Evolutionary conservation across 1,140 invertebrate species (phyloP), one percentile per base, ranked within the genome.

Genomic region (Acromyrmex heyeri): DNA sequence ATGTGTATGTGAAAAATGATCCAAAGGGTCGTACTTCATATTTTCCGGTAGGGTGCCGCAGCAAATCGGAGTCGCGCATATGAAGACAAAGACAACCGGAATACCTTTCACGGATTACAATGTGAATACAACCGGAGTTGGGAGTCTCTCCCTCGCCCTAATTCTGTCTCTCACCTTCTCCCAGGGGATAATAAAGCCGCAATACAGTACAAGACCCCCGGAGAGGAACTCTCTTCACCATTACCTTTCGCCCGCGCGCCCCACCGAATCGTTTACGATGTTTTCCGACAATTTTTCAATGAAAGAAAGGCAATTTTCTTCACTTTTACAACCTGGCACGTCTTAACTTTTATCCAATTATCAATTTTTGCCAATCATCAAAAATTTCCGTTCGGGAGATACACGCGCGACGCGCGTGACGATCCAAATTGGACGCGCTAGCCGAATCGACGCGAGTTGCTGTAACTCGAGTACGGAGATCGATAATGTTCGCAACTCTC

Each of bases 1-100:
- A 30, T 10, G 8, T 44, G 8, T 10, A 1, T 38, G 55, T 6
- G 30, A 61, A 73, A 48, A 27, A 48, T 34, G 53, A 27, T 73
- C 24, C 12, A 38, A 7, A 24, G 44, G 21, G 24, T 14, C 24
- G 24, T 38, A 21, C 79, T 73, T 75, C 61, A 59, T 82, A 61
- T 38, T 75, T 73, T 83, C 69, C 79, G 69, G 24, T 61, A 30
- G 69, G 57, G 18, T 30, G 34, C 38, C 57, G 38, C 34, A 24
- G 67, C 67, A 59, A 61, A 82, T 73, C 53, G 34, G 24, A 73
- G 30, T 61, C 69, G 21, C 24, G 69, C 27, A 30, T 72, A 72
- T 59, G 69, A 75, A 73, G 79, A 83, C 79, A 83, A 83, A 75
- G 79, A 83, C 79, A 57, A 61, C 67, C 67, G 53, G 79, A 73